Conservation (phyloP, 2,888 invertebrate genomes). For the Dione vanillae region DNA sequence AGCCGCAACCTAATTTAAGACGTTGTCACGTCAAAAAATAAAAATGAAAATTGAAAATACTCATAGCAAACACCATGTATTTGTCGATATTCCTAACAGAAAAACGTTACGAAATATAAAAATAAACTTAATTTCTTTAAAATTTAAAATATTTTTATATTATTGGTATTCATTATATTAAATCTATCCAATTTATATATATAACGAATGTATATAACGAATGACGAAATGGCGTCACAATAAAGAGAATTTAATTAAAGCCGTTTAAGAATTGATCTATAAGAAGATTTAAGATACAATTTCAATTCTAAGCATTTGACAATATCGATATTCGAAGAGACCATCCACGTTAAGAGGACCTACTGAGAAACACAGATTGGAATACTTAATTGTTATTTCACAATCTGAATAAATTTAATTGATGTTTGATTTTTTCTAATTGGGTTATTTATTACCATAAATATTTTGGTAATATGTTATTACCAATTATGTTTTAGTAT, state of each 20-base stretch:
- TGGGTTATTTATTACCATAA: not conserved
- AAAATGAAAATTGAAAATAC: too few relatives aligned
- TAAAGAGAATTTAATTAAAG: not conserved
- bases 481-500: too few relatives aligned
- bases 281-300: not conserved
- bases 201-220: not conserved
- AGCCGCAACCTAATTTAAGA: too few relatives aligned
- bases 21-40: too few relatives aligned
- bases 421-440: too few relatives aligned
- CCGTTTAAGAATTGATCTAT: not conserved
- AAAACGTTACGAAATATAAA: too few relatives aligned
- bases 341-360: not conserved
- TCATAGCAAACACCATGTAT: too few relatives aligned
- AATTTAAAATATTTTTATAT: not conserved
- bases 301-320: not conserved
- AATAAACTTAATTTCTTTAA: too few relatives aligned
- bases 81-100: too few relatives aligned
- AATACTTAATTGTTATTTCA: not conserved
- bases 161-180: not conserved
- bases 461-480: not conserved
- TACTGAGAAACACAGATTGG: not conserved
- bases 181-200: not conserved
- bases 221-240: not conserved
- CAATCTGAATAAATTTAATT: not conserved
- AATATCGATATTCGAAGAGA: conserved; percentile 15